Percentiles rank a stretch among this genome's conserved stretches.
phyloP scores from a whole-genome alignment of 1,140 invertebrate genomes.

The Drosophila novamexicana region DNA sequence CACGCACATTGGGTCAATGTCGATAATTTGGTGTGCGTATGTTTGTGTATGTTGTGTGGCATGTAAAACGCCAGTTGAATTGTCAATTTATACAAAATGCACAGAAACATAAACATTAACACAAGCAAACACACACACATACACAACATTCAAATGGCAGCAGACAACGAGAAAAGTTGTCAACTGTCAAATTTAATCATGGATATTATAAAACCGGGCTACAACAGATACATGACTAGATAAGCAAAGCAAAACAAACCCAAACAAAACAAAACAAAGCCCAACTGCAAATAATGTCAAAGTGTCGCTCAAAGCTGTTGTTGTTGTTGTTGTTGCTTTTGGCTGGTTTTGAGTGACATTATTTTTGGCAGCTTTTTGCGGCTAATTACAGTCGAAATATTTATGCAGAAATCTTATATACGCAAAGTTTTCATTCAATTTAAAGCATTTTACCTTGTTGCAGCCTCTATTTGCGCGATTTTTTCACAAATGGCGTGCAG shows the following conservation, averaged over 20 bases:
- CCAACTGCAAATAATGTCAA: conserved; percentile 54
- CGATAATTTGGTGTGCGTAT: conserved; percentile 29
- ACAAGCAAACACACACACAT: neutral
- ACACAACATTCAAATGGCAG: conserved; percentile 35
- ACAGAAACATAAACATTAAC: conserved; percentile 55
- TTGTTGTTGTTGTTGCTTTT: conserved; percentile 6
- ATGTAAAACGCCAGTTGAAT: conserved; percentile 76
- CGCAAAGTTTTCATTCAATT: neutral
- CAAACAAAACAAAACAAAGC: conserved; percentile 37
- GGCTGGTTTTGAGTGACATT: conserved; percentile 52
- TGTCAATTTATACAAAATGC: conserved; percentile 76
- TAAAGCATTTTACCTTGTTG: conserved; percentile 18
- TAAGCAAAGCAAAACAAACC: conserved; percentile 39
- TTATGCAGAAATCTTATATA: conserved; percentile 15
- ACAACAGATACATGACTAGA: conserved; percentile 42
- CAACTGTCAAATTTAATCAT: conserved; percentile 81
- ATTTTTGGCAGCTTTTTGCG: conserved; percentile 55
- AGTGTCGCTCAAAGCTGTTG: conserved; percentile 21
- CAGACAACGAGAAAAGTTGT: conserved; percentile 62
- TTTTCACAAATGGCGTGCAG: conserved; percentile 55
- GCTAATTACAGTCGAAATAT: conserved; percentile 43
- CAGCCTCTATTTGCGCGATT: neutral
- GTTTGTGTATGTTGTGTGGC: conserved; percentile 22
- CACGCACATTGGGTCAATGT: conserved; percentile 41
- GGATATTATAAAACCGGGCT: conserved; percentile 60